phyloP scores from a whole-genome alignment of 1,140 invertebrate species.

The Macrobrachium nipponense region DNA sequence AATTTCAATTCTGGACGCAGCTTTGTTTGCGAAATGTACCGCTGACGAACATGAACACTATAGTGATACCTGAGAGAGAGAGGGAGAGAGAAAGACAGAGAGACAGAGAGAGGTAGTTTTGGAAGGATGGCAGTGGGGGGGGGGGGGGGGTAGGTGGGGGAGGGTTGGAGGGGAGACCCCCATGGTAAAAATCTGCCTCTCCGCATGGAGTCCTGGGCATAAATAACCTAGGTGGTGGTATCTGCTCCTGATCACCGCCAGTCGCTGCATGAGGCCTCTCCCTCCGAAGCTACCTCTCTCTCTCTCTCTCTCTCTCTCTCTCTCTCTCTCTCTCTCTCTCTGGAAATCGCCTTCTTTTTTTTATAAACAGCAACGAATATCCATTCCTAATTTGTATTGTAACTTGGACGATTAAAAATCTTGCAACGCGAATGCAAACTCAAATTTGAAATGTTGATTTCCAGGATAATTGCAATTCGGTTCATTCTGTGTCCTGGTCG shows the following conservation, averaged over 20 bases:
- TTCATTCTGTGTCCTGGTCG: too few species aligned
- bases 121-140: not conserved
- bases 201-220: conserved; percentile 54
- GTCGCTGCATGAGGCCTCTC: conserved; percentile 45
- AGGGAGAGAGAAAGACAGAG: too few species aligned
- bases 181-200: conserved; percentile 44
- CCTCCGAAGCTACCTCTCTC: conserved; percentile 7
- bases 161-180: conserved; percentile 18
- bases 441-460: too few species aligned
- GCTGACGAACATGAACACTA: too few species aligned
- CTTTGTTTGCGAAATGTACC: too few species aligned
- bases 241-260: conserved; percentile 57
- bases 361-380: not conserved
- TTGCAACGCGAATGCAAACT: too few species aligned
- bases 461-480: too few species aligned
- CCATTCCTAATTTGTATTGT: too few species aligned
- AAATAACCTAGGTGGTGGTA: conserved; percentile 60
- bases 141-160: conserved; percentile 8
- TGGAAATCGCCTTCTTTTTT: not conserved
- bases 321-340: conserved; percentile 3
- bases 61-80: too few species aligned
- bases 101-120: not conserved
- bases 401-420: not conserved
- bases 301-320: conserved; percentile 7
- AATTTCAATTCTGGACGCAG: too few species aligned